Evolutionary conservation across 2,888 invertebrate species (phyloP), one percentile per base, ranked within the genome.

Genomic region (Phorcus lineatus): DNA sequence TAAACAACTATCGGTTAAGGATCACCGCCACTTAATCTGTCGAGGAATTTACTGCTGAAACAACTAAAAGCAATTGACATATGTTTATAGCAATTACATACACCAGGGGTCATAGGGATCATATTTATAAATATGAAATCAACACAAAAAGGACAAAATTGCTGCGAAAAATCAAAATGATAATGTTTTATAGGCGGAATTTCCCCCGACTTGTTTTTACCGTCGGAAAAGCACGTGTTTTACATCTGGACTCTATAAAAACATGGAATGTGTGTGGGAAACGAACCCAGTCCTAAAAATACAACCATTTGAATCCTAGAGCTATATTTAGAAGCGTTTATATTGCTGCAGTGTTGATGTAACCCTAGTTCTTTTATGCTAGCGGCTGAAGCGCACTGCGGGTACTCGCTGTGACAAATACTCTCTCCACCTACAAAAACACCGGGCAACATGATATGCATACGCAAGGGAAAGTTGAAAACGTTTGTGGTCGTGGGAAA

Each of bases 221-320:
- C 28, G 28, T 28, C 11, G 7, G 24, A 24, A 28, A 22, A 62
- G 28, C 62, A 62, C 28, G 62, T 62, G 62, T 24, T 28, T 13
- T 13, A 13, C 62, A 62, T 62, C 2, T 62, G 62, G 24, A 28
- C 24, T 28, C 24, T 47, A 47, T 28, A 62, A 62, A 62, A 62
- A 62, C 62, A 62, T 28, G 62, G 62, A 62, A 62, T 62, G 62
- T 62, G 28, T 62, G 62, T 62, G 62, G 62, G 62, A 62, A 62
- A 62, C 62, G 62, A 62, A 62, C 62, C 28, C 24, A 24, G 62
- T 13, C 24, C 62, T 62, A 62, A 24, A 62, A 28, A 62, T 62
- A 62, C 62, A 62, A 28, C 28, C 17, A 62, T 62, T 62, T 62
- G 62, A 62, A 62, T 62, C 28, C 28, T 62, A 62, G 13, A 28